Evolutionary conservation across 2,888 invertebrate species (phyloP), one percentile per base, ranked within the genome.

Genomic region (Chymomyza amoena): DNA sequence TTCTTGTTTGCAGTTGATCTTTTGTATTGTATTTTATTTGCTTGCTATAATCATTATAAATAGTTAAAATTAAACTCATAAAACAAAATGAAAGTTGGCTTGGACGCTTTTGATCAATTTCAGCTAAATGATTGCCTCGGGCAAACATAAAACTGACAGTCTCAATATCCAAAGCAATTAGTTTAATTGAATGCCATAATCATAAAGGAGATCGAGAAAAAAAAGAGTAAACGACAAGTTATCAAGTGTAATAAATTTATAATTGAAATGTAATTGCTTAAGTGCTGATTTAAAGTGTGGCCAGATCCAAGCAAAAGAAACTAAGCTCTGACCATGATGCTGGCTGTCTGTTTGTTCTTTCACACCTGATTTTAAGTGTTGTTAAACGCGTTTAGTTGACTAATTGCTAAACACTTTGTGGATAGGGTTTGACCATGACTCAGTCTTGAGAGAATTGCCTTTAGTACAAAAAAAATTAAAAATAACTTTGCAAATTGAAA

Each of bases 151-250:
- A 62, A 66, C 74, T 82, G 84, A 78, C 79, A 66, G 73, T 73
- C 73, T 75, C 79, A 86, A 86, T 84, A 80, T 86, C 68, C 70
- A 79, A 77, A 79, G 84, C 82, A 86, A 84, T 84, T 84, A 81
- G 73, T 79, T 86, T 86, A 86, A 84, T 86, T 86, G 82, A 84
- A 76, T 81, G 76, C 81, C 78, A 77, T 75, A 78, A 73, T 80
- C 81, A 77, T 83, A 79, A 77, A 83, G 32, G 67, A 64, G 63
- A 61, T 64, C 51, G 18, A 66, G 64, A 70, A 62, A 67, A 39
- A 20, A 67, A 52, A 25, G 20, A 65, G 63, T 45, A 73, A 57
- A 59, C 60, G 45, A 63, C 70, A 69, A 68, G 60, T 68, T n/a
- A 59, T 20, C 59, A 59, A 59, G 13, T 75, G 75, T 73, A 77